Evolutionary conservation across 1,140 invertebrate genomes (phyloP), one percentile per base, ranked within the genome.

Genomic region (Cardiocondyla obscurior): DNA sequence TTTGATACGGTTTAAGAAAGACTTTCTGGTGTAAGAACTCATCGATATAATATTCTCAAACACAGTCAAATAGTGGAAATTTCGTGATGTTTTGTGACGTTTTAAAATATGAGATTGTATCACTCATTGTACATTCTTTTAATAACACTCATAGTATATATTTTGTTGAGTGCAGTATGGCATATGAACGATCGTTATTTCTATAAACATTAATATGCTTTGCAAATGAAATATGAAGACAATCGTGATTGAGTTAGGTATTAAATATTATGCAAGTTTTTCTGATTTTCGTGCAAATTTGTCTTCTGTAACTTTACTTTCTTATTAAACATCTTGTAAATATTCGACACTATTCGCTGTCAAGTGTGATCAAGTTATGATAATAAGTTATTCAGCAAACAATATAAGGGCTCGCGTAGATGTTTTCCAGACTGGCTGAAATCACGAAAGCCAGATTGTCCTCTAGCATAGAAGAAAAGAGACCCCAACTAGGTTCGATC

Each of bases 331-430:
- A 14, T 83, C 19, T 30, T 33, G 19, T 55, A 65, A 55, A 83
- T 77, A 83, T 79, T 83, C 60, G 14, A 83, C 73, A 83, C 51
- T 64, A 77, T 79, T 83, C 81, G 81, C 81, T 55, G 36, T 77
- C 86, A 86, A 86, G 1, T 51, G 51, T 72, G 14, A 73, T 73
- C 44, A 22, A 81, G 44, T 46, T 55, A 81, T 22, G 30, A 86
- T 57, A 81, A 82, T 85, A 83, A 81, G 86, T 93, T 89, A 96
- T 90, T 96, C 95, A 89, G 96, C 94, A 93, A 96, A 95, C 86
- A 96, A 92, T 86, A 94, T 95, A 96, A 90, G 95, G 95, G 93
- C 95, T 96, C 85, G 95, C 96, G 93, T 96, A 96, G 84, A 95
- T 95, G 92, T 95, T 96, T 84, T 95, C 95, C 84, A 96, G 91